Conservation (phyloP, 2,113 vertebrate species). For the Phaethon lepturus region DNA sequence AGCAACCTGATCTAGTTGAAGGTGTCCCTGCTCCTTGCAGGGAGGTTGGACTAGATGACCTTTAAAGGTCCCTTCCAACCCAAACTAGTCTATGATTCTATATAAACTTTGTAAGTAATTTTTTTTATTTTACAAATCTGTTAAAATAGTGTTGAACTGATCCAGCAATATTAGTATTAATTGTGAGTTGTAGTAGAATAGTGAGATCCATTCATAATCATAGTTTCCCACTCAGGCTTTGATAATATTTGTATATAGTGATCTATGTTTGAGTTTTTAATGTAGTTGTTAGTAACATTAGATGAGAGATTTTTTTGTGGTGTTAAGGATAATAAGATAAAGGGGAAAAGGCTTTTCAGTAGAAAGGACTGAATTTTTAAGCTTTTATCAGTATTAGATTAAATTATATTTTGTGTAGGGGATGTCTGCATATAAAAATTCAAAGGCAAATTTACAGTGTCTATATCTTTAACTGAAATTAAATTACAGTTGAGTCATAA, state of each 20-base stretch:
- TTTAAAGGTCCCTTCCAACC: too few relatives aligned
- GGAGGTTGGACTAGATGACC: too few relatives aligned
- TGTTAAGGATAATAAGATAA: neutral
- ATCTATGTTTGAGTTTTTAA: neutral
- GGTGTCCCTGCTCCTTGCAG: too few relatives aligned
- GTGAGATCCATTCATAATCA: neutral
- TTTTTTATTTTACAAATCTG: neutral
- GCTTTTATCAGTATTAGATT: neutral
- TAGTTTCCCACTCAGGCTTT: neutral
- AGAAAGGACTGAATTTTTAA: neutral
- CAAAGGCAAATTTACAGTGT: neutral
- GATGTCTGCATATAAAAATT: neutral
- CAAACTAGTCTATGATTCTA: too few relatives aligned
- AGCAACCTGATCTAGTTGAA: too few relatives aligned
- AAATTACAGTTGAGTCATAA: neutral
- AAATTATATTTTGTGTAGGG: neutral
- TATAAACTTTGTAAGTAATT: neutral
- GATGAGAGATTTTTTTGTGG: neutral
- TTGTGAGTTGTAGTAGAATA: neutral
- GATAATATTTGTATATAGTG: neutral
- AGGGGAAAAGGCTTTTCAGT: neutral
- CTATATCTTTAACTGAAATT: neutral
- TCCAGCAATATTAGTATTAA: neutral
- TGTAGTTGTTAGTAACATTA: neutral
- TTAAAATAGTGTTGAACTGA: neutral